phyloP scores from a whole-genome alignment of 1,140 invertebrate genomes.

The Orchesella cincta region DNA sequence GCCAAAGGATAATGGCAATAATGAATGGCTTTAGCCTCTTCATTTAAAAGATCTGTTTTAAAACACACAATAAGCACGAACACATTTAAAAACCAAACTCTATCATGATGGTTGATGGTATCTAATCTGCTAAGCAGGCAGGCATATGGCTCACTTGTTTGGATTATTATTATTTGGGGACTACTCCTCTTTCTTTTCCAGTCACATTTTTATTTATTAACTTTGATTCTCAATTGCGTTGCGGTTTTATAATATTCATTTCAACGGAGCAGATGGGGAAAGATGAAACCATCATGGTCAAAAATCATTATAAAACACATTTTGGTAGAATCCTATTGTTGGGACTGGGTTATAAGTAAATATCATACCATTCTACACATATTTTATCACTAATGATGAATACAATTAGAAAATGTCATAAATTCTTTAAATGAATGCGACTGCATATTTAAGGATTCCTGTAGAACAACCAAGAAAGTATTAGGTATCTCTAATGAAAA shows the following conservation, averaged over 20 bases:
- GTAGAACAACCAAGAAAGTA: background rate
- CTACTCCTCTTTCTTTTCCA: background rate
- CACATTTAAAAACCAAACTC: background rate
- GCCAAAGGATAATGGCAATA: background rate
- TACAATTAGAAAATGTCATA: background rate
- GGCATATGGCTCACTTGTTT: background rate
- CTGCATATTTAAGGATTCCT: too few relatives aligned
- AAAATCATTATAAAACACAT: too few relatives aligned
- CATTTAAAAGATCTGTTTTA: background rate
- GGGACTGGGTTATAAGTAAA: too few relatives aligned
- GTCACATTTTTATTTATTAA: background rate
- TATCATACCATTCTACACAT: too few relatives aligned
- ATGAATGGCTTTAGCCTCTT: background rate
- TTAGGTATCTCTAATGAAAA: background rate
- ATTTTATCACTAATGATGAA: background rate
- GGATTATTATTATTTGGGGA: background rate
- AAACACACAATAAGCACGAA: background rate
- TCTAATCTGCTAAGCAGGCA: background rate
- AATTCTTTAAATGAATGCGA: background rate
- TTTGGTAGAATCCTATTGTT: too few relatives aligned
- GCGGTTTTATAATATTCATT: too few relatives aligned
- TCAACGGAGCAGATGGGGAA: too few relatives aligned
- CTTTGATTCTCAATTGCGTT: too few relatives aligned
- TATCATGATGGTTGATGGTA: background rate
- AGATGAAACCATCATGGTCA: too few relatives aligned